Evolutionary conservation across 2,888 invertebrate species (phyloP).

Genomic region (Aleiodes leptofemur): DNA sequence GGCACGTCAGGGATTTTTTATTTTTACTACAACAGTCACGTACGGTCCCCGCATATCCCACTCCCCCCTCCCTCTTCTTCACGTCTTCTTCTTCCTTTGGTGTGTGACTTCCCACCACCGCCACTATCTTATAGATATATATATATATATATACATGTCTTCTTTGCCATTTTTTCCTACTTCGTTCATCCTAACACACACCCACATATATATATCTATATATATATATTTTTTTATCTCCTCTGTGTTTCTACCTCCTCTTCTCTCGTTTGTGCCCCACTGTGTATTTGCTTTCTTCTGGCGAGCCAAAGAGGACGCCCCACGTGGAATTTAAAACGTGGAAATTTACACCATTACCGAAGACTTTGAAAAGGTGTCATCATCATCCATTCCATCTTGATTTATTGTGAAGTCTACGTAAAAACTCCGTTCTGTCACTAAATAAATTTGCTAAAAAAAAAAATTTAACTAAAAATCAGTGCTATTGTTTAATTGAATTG

Average conservation of each 20-base stretch:
- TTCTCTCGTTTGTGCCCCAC: neutral
- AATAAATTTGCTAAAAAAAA: too few relatives aligned
- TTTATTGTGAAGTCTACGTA: too few relatives aligned
- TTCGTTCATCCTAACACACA: neutral
- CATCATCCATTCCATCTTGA: neutral
- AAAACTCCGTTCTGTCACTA: too few relatives aligned
- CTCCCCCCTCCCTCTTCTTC: neutral
- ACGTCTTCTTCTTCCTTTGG: slow-evolving; percentile 7
- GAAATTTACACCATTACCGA: neutral
- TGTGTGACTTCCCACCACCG: too few relatives aligned
- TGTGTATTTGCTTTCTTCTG: slow-evolving; percentile 21
- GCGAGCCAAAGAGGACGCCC: slow-evolving; percentile 18
- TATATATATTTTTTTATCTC: slow-evolving; percentile 8
- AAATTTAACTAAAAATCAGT: neutral
- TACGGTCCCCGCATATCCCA: slow-evolving; percentile 15
- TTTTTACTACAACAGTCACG: slow-evolving; percentile 26
- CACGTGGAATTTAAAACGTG: slow-evolving; percentile 23
- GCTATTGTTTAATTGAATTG: neutral
- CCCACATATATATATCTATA: too few relatives aligned
- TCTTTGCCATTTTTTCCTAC: slow-evolving; percentile 5
- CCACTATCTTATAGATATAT: too few relatives aligned
- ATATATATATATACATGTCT: too few relatives aligned
- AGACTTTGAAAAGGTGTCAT: slow-evolving; percentile 7
- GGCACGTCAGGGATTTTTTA: slow-evolving; percentile 26
- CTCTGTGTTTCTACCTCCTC: slow-evolving; percentile 10